Base-by-base conservation (phyloP, 2,888 invertebrate genomes). In the Pardosa pseudoannulata region DNA sequence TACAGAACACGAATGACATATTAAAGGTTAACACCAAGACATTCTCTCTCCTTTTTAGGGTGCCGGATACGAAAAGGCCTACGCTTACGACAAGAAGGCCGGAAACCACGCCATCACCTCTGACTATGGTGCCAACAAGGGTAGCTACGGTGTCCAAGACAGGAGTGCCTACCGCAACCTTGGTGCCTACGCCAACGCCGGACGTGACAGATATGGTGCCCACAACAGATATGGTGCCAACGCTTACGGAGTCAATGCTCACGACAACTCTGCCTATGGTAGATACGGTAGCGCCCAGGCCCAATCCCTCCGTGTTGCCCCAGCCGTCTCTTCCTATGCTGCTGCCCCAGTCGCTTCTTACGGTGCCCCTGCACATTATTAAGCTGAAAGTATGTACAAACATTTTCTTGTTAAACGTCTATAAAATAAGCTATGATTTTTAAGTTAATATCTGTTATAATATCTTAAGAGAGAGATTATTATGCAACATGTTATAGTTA, bases 71-170 rank as follows among this genome's bases (percentile, higher is more conserved):
- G 88, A 88, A 65, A 88, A 79, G 70, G 88, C 88, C 2, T 88
- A 83, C 72, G 88, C 83, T 23, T 88, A 83, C 75, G 88, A 88
- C 67, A 83, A 88, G 78, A 81, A 83, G 74, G 88, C 79, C 50
- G 88, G 81, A 1, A 67, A 87, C 81, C 79, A 83, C 41, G 88
- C 72, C 73, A 76, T 83, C 71, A 13, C 41, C 29, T 74, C 79
- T n/a, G 82, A 88, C 72, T 71, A 74, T 19, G 88, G 88, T 70
- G 80, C 80, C 23, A 62, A 39, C 5, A 46, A 64, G 11, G 62
- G 31, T 32, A 27, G 68, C 32, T 87, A 87, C 36, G 87, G 81
- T 67, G 71, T 73, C 36, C 70, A 27, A 0, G 82, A 78, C 76
- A 32, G 79, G 23, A 46, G 28, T 23, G 88, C 80, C 28, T 78